A percentile compares a stretch with the other conserved stretches of the same genome.
phyloP scores from a whole-genome alignment of 2,113 vertebrate genomes.

The Protomyctophum bolini region DNA sequence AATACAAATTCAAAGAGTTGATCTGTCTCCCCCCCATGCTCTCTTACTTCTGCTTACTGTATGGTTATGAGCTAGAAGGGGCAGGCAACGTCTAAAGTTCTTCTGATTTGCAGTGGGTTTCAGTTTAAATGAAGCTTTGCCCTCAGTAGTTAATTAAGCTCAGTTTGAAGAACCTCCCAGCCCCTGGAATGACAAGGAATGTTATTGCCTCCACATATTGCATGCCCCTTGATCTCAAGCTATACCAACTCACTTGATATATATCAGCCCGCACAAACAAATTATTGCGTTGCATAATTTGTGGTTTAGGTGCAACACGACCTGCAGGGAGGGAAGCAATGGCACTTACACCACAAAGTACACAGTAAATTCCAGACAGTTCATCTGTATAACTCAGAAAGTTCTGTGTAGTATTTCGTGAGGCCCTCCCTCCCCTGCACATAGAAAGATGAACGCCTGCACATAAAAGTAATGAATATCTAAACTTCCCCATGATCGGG shows the following conservation, averaged over 20 bases:
- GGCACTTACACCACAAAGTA: not conserved
- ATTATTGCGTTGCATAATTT: conserved; percentile 34
- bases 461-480: no score
- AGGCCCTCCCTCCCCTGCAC: no score
- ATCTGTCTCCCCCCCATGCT: conserved; percentile 7
- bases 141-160: conserved; percentile 68
- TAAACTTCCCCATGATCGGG: no score
- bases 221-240: conserved; percentile 56
- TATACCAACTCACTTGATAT: conserved; percentile 42
- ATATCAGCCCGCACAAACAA: conserved; percentile 12
- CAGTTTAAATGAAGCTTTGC: conserved; percentile 51
- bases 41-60: conserved; percentile 15
- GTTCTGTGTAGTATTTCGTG: no score
- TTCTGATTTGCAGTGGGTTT: conserved; percentile 67
- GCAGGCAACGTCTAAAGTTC: conserved; percentile 66
- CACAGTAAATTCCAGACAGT: not conserved
- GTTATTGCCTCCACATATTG: conserved; percentile 42
- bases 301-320: not conserved
- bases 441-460: no score
- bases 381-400: not conserved
- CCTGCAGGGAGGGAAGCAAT: not conserved
- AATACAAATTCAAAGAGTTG: not conserved
- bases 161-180: conserved; percentile 55
- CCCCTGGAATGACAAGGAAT: conserved; percentile 35
- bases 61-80: conserved; percentile 59